phyloP scores from a whole-genome alignment of 1,140 invertebrate genomes.

The Drosophila bipectinata region DNA sequence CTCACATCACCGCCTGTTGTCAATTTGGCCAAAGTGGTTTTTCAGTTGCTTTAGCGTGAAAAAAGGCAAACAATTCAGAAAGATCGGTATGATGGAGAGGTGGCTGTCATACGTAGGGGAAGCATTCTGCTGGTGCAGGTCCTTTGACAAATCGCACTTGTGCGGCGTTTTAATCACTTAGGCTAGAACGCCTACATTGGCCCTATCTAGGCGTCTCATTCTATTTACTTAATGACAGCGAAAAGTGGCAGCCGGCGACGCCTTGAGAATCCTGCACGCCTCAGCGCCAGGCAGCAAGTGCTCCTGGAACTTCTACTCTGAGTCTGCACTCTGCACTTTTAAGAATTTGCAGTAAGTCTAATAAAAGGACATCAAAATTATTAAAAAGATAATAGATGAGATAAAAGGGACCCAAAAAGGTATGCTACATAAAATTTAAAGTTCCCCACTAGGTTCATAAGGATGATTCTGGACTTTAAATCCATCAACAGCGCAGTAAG shows the following conservation, averaged over 20 bases:
- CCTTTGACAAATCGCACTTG: slow-evolving; percentile 73
- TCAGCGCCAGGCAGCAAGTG: slow-evolving; percentile 59
- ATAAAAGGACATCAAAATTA: neutral
- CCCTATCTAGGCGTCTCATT: slow-evolving; percentile 74
- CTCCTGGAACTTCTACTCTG: slow-evolving; percentile 22
- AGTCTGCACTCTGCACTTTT: neutral
- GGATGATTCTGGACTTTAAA: too few relatives aligned
- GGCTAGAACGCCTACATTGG: slow-evolving; percentile 72
- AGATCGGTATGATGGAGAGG: neutral
- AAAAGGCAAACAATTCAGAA: slow-evolving; percentile 68
- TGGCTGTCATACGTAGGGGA: neutral
- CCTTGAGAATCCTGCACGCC: slow-evolving; percentile 43
- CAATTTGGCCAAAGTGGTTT: slow-evolving; percentile 84
- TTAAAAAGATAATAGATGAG: neutral
- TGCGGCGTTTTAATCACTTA: slow-evolving; percentile 83
- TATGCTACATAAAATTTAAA: too few relatives aligned
- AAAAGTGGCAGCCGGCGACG: slow-evolving; percentile 72
- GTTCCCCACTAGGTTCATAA: too few relatives aligned
- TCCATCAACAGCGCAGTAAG: neutral
- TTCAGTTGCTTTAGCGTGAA: slow-evolving; percentile 83
- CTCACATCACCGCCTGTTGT: slow-evolving; percentile 54
- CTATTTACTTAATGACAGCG: slow-evolving; percentile 83
- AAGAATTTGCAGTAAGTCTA: too few relatives aligned
- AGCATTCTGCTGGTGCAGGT: slow-evolving; percentile 5
- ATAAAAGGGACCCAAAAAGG: neutral